Percentiles rank a stretch among this genome's conserved stretches.
Conservation (phyloP, 2,888 invertebrate species). For the Thereva nobilitata region DNA sequence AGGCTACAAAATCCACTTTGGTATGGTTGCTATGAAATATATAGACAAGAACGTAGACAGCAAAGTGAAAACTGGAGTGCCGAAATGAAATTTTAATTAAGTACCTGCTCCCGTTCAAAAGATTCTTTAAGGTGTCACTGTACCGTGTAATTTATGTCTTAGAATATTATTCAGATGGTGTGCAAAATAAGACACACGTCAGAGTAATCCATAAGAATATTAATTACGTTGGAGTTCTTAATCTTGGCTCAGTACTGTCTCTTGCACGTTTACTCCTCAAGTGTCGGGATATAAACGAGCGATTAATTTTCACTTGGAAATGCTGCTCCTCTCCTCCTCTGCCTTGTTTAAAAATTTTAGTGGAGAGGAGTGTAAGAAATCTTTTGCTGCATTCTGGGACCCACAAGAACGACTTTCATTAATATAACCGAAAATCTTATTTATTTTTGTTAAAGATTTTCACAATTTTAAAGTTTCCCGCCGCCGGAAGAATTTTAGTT, state of each 20-base stretch:
- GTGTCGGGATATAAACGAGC: slow-evolving; percentile 35
- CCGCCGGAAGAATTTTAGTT: no score
- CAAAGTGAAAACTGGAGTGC: slow-evolving; percentile 13
- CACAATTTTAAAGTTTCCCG: no score
- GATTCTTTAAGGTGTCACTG: slow-evolving; percentile 25
- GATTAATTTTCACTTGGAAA: slow-evolving; percentile 33
- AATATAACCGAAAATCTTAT: no score
- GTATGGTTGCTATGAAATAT: no score
- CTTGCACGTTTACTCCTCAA: slow-evolving; percentile 31
- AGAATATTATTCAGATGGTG: slow-evolving; percentile 34
- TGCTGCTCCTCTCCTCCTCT: slow-evolving; percentile 14
- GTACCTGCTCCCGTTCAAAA: slow-evolving; percentile 18
- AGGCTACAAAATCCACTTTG: no score
- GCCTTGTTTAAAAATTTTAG: no score
- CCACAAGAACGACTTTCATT: no score
- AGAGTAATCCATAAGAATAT: slow-evolving; percentile 35
- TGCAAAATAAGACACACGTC: slow-evolving; percentile 36
- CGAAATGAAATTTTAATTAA: slow-evolving; percentile 33
- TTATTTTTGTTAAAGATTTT: no score
- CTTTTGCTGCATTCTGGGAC: no score
- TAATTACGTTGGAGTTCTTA: slow-evolving; percentile 33
- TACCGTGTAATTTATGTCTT: slow-evolving; percentile 28
- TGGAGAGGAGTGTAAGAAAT: no score
- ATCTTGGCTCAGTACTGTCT: slow-evolving; percentile 33
- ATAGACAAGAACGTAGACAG: no score